phyloP scores from a whole-genome alignment of 2,797 vertebrate species.

The Ambastaia sidthimunki region DNA sequence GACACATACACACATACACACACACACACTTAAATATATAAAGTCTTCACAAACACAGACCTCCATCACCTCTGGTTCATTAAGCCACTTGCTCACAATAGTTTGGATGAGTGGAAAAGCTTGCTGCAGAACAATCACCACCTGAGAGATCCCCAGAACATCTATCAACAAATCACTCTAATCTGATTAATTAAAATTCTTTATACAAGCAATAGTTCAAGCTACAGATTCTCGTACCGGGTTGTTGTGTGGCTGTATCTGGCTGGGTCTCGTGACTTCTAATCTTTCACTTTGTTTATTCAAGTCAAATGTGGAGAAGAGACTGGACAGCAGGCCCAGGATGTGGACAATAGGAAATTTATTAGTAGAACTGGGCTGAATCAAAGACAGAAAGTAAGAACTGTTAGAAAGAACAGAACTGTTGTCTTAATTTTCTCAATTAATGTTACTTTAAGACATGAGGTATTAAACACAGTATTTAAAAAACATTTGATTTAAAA shows the following conservation, averaged over 20 bases:
- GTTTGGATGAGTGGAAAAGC: constrained; percentile 94
- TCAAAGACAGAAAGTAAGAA: constrained; percentile 39
- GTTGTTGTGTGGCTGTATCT: constrained; percentile 81
- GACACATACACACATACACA: not conserved
- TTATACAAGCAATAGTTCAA: not conserved
- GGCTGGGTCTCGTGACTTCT: constrained; percentile 80
- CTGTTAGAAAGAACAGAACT: not conserved
- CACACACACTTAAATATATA: not conserved
- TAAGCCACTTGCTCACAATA: constrained; percentile 93
- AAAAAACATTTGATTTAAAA: not conserved
- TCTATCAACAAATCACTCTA: not conserved
- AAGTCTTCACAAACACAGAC: constrained; percentile 70
- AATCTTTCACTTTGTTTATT: constrained; percentile 84
- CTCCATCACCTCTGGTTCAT: constrained; percentile 95
- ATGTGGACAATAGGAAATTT: constrained; percentile 92
- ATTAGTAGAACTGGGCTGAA: constrained; percentile 87
- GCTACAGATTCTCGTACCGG: constrained; percentile 82
- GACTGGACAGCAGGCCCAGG: constrained; percentile 92
- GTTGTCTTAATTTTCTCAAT: not conserved
- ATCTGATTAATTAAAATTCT: not conserved
- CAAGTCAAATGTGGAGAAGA: constrained; percentile 94
- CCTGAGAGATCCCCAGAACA: constrained; percentile 71
- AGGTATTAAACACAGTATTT: not conserved
- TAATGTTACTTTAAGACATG: not conserved
- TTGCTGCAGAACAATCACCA: constrained; percentile 94